phyloP scores from a whole-genome alignment of 2,113 vertebrate species.

The Aphelocoma coerulescens region DNA sequence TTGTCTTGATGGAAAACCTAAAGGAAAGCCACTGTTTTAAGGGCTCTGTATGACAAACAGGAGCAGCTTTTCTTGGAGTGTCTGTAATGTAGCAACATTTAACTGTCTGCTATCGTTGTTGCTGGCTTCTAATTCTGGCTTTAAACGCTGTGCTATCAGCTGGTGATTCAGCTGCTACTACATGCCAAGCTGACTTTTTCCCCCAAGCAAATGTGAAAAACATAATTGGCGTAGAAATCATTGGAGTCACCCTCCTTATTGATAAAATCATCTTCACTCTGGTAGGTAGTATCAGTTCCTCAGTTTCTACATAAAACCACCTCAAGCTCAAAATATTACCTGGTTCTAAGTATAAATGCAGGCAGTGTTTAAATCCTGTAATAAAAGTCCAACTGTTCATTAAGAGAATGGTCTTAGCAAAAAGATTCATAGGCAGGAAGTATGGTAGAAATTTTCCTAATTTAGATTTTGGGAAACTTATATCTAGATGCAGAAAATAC shows the following conservation, averaged over 20 bases:
- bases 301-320: background rate
- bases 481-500: background rate
- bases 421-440: background rate
- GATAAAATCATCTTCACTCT: background rate
- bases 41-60: background rate
- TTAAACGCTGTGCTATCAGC: slow-evolving; percentile 19
- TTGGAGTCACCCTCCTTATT: background rate
- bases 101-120: background rate
- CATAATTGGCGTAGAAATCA: background rate
- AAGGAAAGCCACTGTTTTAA: background rate
- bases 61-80: background rate
- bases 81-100: background rate
- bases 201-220: background rate
- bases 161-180: slow-evolving; percentile 54
- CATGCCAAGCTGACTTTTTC: background rate
- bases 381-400: background rate
- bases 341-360: background rate
- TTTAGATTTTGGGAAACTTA: background rate
- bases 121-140: slow-evolving; percentile 27
- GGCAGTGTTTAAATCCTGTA: background rate
- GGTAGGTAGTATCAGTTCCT: background rate
- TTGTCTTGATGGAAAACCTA: background rate
- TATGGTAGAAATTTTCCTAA: background rate
- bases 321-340: background rate
- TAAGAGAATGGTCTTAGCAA: background rate